These are phyloP conservation scores for Polyploca ridens DNA, from an alignment of 2,888 invertebrate species.

Conservation along the genomic window DNA sequence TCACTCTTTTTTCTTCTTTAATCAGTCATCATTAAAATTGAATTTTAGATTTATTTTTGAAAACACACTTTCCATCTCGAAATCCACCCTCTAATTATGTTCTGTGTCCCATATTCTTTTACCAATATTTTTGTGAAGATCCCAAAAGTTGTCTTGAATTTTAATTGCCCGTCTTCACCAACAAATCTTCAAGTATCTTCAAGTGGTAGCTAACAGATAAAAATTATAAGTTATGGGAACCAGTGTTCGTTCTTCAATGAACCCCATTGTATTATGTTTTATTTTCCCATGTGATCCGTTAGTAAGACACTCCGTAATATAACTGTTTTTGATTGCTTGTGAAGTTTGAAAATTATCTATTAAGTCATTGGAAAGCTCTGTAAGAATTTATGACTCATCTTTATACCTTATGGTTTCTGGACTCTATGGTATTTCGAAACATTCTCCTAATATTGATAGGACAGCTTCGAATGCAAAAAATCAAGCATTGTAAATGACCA, in stretches of 20 bases:
- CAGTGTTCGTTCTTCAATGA: background rate
- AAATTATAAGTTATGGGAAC: background rate
- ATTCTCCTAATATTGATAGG: too few relatives aligned
- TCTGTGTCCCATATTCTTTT: too few relatives aligned
- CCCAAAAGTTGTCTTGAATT: background rate
- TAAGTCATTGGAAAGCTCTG: background rate
- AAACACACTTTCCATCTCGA: too few relatives aligned
- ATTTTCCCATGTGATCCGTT: slow-evolving; percentile 2
- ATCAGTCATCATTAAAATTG: too few relatives aligned
- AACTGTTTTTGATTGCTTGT: slow-evolving; percentile 1
- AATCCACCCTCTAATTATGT: too few relatives aligned
- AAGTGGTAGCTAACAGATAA: background rate
- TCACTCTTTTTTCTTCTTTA: too few relatives aligned
- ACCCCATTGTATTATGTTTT: background rate
- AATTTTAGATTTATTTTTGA: too few relatives aligned
- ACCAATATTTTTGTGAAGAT: too few relatives aligned
- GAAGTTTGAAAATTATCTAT: slow-evolving; percentile 1
- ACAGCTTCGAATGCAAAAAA: too few relatives aligned
- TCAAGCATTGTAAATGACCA: too few relatives aligned
- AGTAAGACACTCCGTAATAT: background rate
- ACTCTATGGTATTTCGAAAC: too few relatives aligned
- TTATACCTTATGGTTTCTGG: too few relatives aligned
- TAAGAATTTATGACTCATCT: background rate
- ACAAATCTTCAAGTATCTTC: background rate
- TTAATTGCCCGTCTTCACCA: background rate